Evolutionary conservation across 2,797 vertebrate genomes (phyloP), one percentile per base, ranked within the genome.

Genomic region (Sebastiscus albofasciatus): DNA sequence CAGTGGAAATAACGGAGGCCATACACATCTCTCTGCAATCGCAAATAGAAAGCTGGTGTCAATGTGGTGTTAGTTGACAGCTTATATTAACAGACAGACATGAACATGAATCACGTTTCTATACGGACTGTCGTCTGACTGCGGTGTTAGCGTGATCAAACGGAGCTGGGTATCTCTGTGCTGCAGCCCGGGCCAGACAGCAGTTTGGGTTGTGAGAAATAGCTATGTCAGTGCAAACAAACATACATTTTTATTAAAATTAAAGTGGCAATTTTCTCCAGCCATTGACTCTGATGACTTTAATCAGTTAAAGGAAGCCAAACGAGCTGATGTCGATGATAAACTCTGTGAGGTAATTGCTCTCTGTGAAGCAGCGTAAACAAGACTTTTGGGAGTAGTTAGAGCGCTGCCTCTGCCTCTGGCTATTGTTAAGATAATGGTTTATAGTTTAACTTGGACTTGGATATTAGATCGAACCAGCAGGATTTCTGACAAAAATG

Each of bases 361-460:
- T 90, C 75, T 84, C 60, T 79, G 83, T 68, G 82, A 85, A 90
- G 87, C 81, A 67, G 79, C 75, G 56, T 82, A 81, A 92, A 93
- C 83, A 91, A 90, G 88, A 82, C 91, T 85, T 87, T 80, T 80
- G 88, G 90, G 90, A 92, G 85, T 82, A 80, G 84, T 91, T 88
- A 68, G 73, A 86, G 80, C 33, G 7, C 78, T 54, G 81, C 87
- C 75, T 81, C 71, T 87, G 85, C 88, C 85, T 89, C 81, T 39
- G 82, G 91, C 88, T 90, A 68, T 80, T 83, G 78, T 85, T 56
- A 55, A 79, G 74, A 88, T 87, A 89, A 92, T 80, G 54, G 73
- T 83, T 84, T 49, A 81, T 72, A 70, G 62, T 82, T 87, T 68
- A 81, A 81, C 78, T 85, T 80, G 26, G 46, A 75, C 75, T 82